Evolutionary conservation across 2,797 vertebrate genomes (phyloP), one percentile per base, ranked within the genome.

Genomic region (Sebastes oblongus): DNA sequence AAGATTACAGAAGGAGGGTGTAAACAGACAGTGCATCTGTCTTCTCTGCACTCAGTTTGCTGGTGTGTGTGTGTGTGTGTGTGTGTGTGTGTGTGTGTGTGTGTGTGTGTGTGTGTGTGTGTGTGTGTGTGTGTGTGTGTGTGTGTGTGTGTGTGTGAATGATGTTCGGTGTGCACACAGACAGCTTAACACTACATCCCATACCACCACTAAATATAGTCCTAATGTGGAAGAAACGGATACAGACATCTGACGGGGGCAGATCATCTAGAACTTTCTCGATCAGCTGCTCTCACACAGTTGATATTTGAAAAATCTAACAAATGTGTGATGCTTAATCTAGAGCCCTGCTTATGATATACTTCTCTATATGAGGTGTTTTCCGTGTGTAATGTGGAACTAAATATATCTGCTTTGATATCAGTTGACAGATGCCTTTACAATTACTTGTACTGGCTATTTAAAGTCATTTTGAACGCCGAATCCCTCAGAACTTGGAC

Each of bases 131-230:
- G 71, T 46, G 39, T 29, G 39, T 46, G 34, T 29, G 24, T 25
- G 25, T 27, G 25, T 25, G 3, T 25, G 25, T 25, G 25, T 27
- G 25, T 27, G 6, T 64, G 32, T 24, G 61, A 34, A 46, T 67
- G n/a, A 54, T 25, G 3, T 66, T 50, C 16, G 2, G 18, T 62
- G 56, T 72, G 16, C 74, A 62, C 34, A 42, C 66, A 2, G 18
- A 42, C 1, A 2, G 3, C 29, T 70, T 29, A 67, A 55, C 64
- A 18, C 56, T n/a, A 77, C 84, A 80, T 34, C 65, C 30, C 62
- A 66, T 62, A 66, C 6, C 58, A 12, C 5, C 16, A 8, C 76
- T 86, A 84, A 89, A 85, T 80, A 89, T 89, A 89, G 70, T 78
- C n/a, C 18, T 71, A 8, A 20, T 60, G 66, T 78, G 69, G 61